Percentiles rank a stretch among this genome's conserved stretches.
phyloP scores from a whole-genome alignment of 2,797 vertebrate genomes.

The Avahi laniger region DNA sequence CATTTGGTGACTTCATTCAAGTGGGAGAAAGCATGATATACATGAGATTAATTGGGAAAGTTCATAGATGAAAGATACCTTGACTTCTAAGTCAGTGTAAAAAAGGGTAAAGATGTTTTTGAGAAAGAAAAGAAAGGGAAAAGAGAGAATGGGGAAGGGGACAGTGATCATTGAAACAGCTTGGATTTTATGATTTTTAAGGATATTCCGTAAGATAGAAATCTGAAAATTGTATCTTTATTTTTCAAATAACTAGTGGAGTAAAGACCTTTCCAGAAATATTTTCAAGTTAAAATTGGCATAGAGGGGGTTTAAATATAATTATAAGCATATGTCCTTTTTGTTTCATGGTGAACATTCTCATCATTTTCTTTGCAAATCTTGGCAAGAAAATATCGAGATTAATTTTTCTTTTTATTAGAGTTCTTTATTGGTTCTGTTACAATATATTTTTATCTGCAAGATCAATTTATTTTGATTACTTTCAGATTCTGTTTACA shows the following conservation, averaged over 20 bases:
- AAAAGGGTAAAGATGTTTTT: background rate
- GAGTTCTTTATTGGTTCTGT: conserved; percentile 3
- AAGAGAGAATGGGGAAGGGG: background rate
- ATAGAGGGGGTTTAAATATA: conserved; percentile 49
- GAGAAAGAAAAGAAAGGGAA: background rate
- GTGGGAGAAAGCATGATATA: background rate
- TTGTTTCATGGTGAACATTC: conserved; percentile 17
- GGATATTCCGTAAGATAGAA: background rate
- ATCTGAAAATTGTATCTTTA: background rate
- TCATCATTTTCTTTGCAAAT: conserved; percentile 57
- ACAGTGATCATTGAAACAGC: conserved; percentile 20
- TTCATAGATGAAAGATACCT: background rate
- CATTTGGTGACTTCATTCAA: conserved; percentile 45
- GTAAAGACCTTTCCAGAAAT: conserved; percentile 39
- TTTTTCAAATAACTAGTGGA: conserved; percentile 37
- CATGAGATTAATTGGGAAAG: background rate
- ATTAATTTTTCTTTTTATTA: background rate
- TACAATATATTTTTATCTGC: background rate
- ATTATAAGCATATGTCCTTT: conserved; percentile 37
- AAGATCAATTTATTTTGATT: background rate
- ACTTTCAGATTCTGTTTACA: background rate
- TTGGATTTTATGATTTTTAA: conserved; percentile 23
- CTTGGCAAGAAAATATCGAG: conserved; percentile 42
- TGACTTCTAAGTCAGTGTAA: background rate
- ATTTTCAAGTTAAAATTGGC: conserved; percentile 57